Evolutionary conservation across 2,797 vertebrate genomes (phyloP).

Genomic region (Enteromius unitaeniatus): DNA sequence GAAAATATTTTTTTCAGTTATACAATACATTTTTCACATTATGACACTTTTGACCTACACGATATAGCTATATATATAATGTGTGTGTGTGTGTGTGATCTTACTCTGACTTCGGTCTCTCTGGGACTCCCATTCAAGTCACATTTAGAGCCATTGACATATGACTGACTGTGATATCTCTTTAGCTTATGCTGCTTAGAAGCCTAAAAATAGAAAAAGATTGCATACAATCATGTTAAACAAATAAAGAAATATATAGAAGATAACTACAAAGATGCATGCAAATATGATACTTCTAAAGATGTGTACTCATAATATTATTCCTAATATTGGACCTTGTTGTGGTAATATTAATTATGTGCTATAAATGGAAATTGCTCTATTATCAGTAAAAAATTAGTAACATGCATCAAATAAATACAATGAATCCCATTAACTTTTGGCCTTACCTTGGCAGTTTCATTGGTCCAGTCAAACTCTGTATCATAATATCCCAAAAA

Average conservation of each 20-base stretch:
- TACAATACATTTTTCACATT: not conserved
- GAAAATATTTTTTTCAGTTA: not conserved
- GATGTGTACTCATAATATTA: not conserved
- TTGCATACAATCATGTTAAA: not conserved
- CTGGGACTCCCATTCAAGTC: constrained; percentile 90
- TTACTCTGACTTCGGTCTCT: constrained; percentile 93
- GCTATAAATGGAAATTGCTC: not conserved
- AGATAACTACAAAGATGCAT: not conserved
- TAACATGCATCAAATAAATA: not conserved
- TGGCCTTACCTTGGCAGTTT: constrained; percentile 87
- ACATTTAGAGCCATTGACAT: constrained; percentile 92
- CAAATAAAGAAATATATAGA: not conserved
- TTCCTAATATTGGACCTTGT: not conserved
- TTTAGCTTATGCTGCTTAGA: constrained; percentile 92
- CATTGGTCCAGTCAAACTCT: constrained; percentile 92
- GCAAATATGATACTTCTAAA: not conserved
- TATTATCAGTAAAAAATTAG: not conserved
- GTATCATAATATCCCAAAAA: constrained; percentile 92
- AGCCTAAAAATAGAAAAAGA: constrained; percentile 73
- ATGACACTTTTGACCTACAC: not conserved
- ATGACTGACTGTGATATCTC: constrained; percentile 94
- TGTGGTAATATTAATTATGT: not conserved
- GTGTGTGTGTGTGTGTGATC: constrained; percentile 52
- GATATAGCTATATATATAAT: no score
- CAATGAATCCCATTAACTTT: not conserved